A percentile compares a stretch with the other conserved stretches of the same genome.
These are phyloP conservation scores for Epinephelus fuscoguttatus DNA, from an alignment of 2,113 vertebrate genomes.

Conservation along the genomic window DNA sequence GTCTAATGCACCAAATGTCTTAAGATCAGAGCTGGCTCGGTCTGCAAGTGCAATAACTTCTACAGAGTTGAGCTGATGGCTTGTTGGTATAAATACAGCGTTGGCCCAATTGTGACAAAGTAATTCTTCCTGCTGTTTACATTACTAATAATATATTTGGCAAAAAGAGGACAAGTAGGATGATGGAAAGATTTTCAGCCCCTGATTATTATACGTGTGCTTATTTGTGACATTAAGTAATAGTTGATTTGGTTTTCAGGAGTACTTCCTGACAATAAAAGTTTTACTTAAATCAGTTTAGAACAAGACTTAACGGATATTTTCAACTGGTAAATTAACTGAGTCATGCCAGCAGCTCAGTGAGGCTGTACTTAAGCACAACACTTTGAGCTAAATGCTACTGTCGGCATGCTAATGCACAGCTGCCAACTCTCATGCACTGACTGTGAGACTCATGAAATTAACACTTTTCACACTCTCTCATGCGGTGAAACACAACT, in stretches of 20 bases:
- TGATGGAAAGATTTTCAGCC: background rate
- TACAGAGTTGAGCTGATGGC: constrained; percentile 7
- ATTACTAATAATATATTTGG: constrained; percentile 25
- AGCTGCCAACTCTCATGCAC: too few relatives aligned
- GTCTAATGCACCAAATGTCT: constrained; percentile 45
- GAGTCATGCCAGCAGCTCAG: too few relatives aligned
- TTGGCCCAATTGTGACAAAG: constrained; percentile 16
- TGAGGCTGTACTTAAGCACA: background rate
- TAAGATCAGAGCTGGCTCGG: constrained; percentile 57
- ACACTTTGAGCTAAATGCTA: background rate
- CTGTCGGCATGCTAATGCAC: too few relatives aligned
- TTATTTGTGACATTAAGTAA: background rate
- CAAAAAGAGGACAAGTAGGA: constrained; percentile 5
- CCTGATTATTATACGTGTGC: background rate
- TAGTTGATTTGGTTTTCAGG: background rate
- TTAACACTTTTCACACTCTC: too few relatives aligned
- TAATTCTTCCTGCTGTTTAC: constrained; percentile 45
- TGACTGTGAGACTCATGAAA: too few relatives aligned
- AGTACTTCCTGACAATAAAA: background rate
- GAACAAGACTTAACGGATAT: background rate
- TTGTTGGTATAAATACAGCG: constrained; percentile 36
- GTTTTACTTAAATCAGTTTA: background rate
- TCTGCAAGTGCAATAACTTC: constrained; percentile 20
- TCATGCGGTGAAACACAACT: too few relatives aligned
- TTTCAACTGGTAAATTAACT: background rate